Evolutionary conservation across 2,888 invertebrate genomes (phyloP).

Genomic region (Harpalus rufipes): DNA sequence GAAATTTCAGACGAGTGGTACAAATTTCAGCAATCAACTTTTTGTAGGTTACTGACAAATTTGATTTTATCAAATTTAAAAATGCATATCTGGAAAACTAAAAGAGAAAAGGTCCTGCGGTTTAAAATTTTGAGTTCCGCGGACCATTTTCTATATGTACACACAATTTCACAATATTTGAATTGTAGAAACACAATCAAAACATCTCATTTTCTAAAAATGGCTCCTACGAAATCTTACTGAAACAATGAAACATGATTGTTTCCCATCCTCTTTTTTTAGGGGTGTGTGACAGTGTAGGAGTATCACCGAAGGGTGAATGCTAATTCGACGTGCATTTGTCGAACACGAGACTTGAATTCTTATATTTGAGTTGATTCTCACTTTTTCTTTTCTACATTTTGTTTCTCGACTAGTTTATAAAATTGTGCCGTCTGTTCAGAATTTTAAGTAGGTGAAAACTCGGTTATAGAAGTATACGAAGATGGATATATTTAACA

Average conservation of each 20-base stretch:
- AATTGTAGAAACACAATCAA: background rate
- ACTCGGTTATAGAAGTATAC: constrained; percentile 2
- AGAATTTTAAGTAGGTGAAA: constrained; percentile 10
- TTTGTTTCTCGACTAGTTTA: constrained; percentile 1
- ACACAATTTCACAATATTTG: background rate
- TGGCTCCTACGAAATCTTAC: background rate
- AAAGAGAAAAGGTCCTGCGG: background rate
- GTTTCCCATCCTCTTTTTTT: background rate
- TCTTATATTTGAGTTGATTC: background rate
- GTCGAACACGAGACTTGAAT: background rate
- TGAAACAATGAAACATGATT: background rate
- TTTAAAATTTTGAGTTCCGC: background rate
- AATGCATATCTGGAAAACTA: too few relatives aligned
- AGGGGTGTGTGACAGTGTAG: background rate
- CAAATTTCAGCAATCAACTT: too few relatives aligned
- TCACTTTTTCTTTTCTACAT: constrained; percentile 3
- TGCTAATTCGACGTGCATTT: background rate
- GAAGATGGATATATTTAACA: constrained; percentile 11
- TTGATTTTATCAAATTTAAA: too few relatives aligned
- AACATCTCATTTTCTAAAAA: background rate
- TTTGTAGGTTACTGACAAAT: too few relatives aligned
- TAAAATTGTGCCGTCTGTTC: constrained; percentile 21
- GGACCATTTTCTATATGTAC: background rate
- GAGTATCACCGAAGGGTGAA: background rate
- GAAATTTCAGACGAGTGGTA: too few relatives aligned